Percentiles rank a stretch among this genome's conserved stretches.
phyloP scores from a whole-genome alignment of 2,113 vertebrate species.

The Prinia subflava region DNA sequence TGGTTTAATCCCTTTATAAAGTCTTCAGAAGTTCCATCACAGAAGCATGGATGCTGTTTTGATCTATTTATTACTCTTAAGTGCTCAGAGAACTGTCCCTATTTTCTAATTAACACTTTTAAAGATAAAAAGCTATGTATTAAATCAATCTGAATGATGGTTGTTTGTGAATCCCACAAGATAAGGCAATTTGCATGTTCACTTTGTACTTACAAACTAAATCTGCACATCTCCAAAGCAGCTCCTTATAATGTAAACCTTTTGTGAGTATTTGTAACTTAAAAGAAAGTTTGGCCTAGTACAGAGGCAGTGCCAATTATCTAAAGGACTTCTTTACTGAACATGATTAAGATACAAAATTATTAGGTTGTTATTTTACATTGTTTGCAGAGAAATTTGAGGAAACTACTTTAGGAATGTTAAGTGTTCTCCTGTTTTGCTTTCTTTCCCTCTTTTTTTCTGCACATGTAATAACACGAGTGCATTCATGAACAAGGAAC shows the following conservation, averaged over 20 bases:
- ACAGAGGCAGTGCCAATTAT: constrained; percentile 80
- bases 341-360: constrained; percentile 81
- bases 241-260: constrained; percentile 93
- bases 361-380: constrained; percentile 74
- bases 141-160: constrained; percentile 98
- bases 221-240: constrained; percentile 92
- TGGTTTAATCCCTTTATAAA: constrained; percentile 85
- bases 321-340: constrained; percentile 81
- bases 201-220: constrained; percentile 97
- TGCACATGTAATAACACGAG: constrained; percentile 12
- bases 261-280: constrained; percentile 85
- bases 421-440: constrained; percentile 62
- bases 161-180: constrained; percentile 99
- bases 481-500: constrained; percentile 7
- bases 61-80: constrained; percentile 88
- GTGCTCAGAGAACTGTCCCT: constrained; percentile 88
- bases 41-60: constrained; percentile 83
- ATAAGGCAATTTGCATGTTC: constrained; percentile 99
- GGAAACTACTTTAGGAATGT: constrained; percentile 70
- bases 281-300: constrained; percentile 83
- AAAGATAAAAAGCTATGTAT: constrained; percentile 99
- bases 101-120: constrained; percentile 99
- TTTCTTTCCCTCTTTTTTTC: constrained; percentile 53
- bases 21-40: constrained; percentile 82
- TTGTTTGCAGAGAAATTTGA: constrained; percentile 75